phyloP scores from a whole-genome alignment of 2,888 invertebrate genomes.

The Bellardia bayeri region DNA sequence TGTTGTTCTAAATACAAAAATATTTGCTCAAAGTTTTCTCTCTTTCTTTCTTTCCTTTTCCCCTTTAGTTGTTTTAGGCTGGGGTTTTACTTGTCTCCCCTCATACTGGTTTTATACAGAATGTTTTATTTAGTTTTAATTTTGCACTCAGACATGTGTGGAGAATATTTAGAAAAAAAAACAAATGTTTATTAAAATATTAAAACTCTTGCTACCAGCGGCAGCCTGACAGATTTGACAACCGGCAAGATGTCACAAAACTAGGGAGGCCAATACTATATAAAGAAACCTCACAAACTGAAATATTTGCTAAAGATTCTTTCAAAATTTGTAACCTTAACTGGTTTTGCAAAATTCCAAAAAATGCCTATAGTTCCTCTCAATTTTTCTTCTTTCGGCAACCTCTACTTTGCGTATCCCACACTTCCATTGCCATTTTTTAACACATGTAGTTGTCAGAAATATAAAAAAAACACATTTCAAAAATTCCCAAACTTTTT shows the following conservation, averaged over 20 bases:
- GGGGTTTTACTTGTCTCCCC: not conserved
- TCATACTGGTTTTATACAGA: not conserved
- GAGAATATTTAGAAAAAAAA: constrained; percentile 48
- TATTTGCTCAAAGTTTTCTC: not conserved
- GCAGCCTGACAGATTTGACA: not conserved
- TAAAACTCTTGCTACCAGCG: not conserved
- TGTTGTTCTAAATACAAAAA: constrained; percentile 47
- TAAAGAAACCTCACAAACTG: not conserved
- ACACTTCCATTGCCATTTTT: no score
- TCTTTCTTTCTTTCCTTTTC: not conserved
- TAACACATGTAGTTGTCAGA: not conserved
- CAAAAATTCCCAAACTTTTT: not conserved
- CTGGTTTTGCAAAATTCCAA: no score
- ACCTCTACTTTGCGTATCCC: not conserved
- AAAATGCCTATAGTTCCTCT: no score
- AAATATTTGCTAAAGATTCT: not conserved
- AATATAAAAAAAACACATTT: not conserved
- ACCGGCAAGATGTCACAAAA: constrained; percentile 5
- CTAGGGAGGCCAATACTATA: not conserved
- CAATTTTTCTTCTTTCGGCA: not conserved
- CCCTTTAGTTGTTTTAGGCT: constrained; percentile 23
- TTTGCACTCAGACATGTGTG: constrained; percentile 54
- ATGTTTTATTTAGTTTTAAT: constrained; percentile 65
- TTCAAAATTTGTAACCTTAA: no score
- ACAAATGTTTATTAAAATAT: constrained; percentile 20